Base-by-base conservation (phyloP, 2,113 vertebrate species). In the Peucedramus taeniatus region DNA sequence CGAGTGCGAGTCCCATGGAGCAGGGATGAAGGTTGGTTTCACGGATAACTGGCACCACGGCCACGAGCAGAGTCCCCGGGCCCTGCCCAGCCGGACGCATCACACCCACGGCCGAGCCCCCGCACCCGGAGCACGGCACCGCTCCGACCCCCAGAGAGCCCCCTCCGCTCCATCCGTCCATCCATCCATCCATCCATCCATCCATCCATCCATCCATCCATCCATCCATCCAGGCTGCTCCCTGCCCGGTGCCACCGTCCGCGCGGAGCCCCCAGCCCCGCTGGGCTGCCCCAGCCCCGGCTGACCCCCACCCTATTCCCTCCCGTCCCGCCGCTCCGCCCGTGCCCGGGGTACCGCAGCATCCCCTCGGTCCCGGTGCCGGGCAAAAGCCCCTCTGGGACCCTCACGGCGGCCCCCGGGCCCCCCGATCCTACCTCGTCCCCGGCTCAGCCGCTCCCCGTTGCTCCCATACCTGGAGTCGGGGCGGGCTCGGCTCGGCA, bases 41-140 rank as follows among this genome's bases (percentile, higher is more conserved):
- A 18, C 33, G 15, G 28, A 12, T 2, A 42, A 22, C 26, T 7
- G 15, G 2, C 6, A 1, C 49, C 76, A 4, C 0, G 33, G 20
- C 61, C 31, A 15, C 2, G 4, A 35, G 30, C 33, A 17, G 57
- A 42, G 49, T 12, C 22, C 15, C 23, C 53, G 15, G 3, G 39
- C 15, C 6, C 20, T 75, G 39, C 78, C 33, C 53, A 24, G 68
- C 22, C 15, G 33, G 22, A 17, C 19, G 11, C 45, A 75, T 51
- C 61, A 2, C 53, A 18, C 21, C 13, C 69, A n/a, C 23, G 4
- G 28, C 60, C 7, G 68, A 49, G 18, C 18, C 37, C 21, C 23
- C 14, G 6, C 59, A 57, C 6, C 31, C 6, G 44, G 44, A 42
- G 37, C 13, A 17, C 5, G 16, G 26, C 12, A 33, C 72, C 7